These are phyloP conservation scores for Hylaeus volcanicus DNA, from an alignment of 1,140 invertebrate species.

Conservation along the genomic window DNA sequence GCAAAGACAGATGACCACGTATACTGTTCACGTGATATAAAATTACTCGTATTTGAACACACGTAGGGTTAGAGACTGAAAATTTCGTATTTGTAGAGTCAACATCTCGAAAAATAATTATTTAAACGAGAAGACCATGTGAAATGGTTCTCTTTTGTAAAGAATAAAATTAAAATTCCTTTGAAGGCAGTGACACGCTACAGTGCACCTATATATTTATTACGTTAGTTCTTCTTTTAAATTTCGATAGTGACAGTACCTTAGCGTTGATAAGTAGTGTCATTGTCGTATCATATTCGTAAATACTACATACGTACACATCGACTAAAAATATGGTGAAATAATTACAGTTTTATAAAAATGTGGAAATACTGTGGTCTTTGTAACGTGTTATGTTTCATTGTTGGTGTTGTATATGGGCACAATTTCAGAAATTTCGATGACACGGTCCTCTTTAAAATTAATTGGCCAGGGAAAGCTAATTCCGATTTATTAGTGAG, in stretches of 20 bases:
- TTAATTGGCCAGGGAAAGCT: conserved; percentile 88
- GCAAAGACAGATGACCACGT: conserved; percentile 6
- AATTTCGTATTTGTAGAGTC: background rate
- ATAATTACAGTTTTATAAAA: conserved; percentile 46
- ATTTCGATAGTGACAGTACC: background rate
- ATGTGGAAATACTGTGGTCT: conserved; percentile 53
- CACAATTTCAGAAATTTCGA: conserved; percentile 89
- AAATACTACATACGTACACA: background rate
- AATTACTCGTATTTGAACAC: conserved; percentile 8
- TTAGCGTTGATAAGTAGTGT: background rate
- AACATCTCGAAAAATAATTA: background rate
- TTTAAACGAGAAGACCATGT: background rate
- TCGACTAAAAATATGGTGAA: conserved; percentile 48
- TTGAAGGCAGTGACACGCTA: background rate
- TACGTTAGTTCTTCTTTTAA: background rate
- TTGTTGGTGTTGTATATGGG: conserved; percentile 46
- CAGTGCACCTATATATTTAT: background rate
- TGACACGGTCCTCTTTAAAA: conserved; percentile 89
- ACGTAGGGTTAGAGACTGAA: conserved; percentile 3
- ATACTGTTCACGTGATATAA: conserved; percentile 19
- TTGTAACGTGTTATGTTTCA: conserved; percentile 49
- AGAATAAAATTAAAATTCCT: background rate
- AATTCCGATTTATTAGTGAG: conserved; percentile 79
- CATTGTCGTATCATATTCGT: background rate
- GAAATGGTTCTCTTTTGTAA: background rate